These are phyloP conservation scores for Campylorhamphus procurvoides DNA, from an alignment of 2,113 vertebrate species.

Conservation along the genomic window DNA sequence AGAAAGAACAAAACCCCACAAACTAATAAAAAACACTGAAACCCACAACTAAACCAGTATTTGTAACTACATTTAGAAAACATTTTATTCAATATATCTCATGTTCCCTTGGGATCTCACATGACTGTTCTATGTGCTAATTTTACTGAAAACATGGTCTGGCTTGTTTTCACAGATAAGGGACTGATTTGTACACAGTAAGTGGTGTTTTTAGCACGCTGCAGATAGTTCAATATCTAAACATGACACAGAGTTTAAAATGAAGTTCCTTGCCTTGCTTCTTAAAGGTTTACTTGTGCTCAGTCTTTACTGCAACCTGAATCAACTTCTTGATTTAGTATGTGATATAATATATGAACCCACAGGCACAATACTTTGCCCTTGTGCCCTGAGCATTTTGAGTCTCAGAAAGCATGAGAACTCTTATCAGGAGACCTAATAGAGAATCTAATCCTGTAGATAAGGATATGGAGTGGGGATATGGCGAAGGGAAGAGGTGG, in stretches of 20 bases:
- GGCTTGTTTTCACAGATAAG: neutral
- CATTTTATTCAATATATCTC: neutral
- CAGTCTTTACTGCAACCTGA: neutral
- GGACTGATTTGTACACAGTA: neutral
- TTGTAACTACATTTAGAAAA: neutral
- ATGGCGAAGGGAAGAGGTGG: neutral
- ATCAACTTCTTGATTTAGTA: neutral
- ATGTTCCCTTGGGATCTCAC: neutral
- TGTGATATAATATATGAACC: neutral
- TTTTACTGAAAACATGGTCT: neutral
- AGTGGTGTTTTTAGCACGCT: neutral
- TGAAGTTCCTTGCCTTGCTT: neutral
- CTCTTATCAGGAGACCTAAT: conserved; percentile 28
- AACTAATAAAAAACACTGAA: neutral
- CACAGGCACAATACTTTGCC: neutral
- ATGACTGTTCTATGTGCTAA: neutral
- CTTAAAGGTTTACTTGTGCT: neutral
- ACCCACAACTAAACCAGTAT: rapidly evolving
- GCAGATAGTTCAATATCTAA: neutral
- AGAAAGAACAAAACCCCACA: neutral
- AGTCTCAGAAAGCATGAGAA: neutral
- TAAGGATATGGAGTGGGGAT: conserved; percentile 2
- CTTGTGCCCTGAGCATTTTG: neutral
- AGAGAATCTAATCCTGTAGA: conserved; percentile 42
- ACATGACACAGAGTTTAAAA: neutral